Base-by-base conservation (phyloP, 2,797 vertebrate genomes). In the Poeciliopsis gracilis region DNA sequence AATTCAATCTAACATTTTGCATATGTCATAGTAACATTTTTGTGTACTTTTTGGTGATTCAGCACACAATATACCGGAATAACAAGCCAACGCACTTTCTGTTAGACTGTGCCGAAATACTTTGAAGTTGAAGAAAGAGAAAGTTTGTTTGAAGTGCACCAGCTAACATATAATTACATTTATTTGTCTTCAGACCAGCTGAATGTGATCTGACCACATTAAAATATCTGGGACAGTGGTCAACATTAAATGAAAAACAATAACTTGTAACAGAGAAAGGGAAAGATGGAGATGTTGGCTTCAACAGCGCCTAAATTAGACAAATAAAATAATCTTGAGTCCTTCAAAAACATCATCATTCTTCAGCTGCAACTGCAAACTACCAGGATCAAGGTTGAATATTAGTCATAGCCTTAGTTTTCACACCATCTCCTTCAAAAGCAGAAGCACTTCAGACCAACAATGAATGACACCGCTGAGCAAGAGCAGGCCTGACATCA, bases 391-490 rank as follows among this genome's bases (percentile, higher is more conserved):
- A 51, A 38, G 57, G 20, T 59, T 80, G 41, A 51, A 75, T 36
- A 81, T 73, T 71, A 18, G 41, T 55, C 70, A 9, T 25, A 18
- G 71, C 47, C 47, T 77, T 79, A 73, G 53, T 86, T 82, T 87
- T 74, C 67, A 70, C 79, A 57, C 75, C 63, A 12, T 77, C 69
- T 72, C 67, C 33, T 55, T 78, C 63, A 78, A 81, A 72, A 73
- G 67, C 71, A 83, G 73, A 75, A 79, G 82, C 9, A 36, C 82
- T 76, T 76, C 55, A 83, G 85, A 84, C 86, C 82, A 83, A 85
- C 84, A 80, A 70, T 36, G 11, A 30, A 12, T 30, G n/a, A 73
- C 74, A 70, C 76, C 25, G 25, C 82, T 47, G 72, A 81, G 66
- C 80, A 67, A 67, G 28, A 7, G 25, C 75, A 86, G 55, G 76